A percentile compares a stretch with the other conserved stretches of the same genome.
Evolutionary conservation across 2,888 invertebrate genomes (phyloP).

Genomic region (Pachycephus smyrnensis): DNA sequence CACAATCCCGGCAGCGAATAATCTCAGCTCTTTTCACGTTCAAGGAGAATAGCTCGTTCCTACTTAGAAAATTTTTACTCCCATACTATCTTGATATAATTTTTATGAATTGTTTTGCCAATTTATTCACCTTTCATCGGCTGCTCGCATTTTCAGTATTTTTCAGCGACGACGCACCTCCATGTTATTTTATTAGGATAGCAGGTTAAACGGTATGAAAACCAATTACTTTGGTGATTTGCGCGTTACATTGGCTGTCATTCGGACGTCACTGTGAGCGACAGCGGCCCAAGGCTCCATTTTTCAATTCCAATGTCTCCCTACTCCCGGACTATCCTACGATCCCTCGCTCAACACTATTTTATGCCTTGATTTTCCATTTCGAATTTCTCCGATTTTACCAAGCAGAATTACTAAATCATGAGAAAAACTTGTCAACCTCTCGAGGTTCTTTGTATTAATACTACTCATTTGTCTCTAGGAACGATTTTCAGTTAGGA

Average conservation of each 20-base stretch:
- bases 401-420: background rate
- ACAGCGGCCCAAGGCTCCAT: constrained; percentile 61
- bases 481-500: constrained; percentile 33
- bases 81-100: background rate
- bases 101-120: background rate
- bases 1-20: constrained; percentile 51
- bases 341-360: background rate
- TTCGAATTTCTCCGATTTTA: background rate
- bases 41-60: background rate
- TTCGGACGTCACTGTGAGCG: constrained; percentile 60
- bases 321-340: constrained; percentile 15
- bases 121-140: background rate
- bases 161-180: background rate
- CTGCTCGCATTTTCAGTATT: background rate
- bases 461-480: constrained; percentile 59
- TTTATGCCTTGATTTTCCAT: background rate
- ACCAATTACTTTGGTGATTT: constrained; percentile 55
- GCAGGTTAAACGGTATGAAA: constrained; percentile 48
- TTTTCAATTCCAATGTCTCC: constrained; percentile 62
- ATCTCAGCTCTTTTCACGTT: constrained; percentile 42
- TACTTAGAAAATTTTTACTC: background rate
- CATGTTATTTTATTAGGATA: background rate
- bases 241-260: constrained; percentile 63
- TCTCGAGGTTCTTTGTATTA: constrained; percentile 35
- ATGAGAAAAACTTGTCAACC: background rate